Evolutionary conservation across 2,797 vertebrate genomes (phyloP).

Genomic region (Alauda arvensis): DNA sequence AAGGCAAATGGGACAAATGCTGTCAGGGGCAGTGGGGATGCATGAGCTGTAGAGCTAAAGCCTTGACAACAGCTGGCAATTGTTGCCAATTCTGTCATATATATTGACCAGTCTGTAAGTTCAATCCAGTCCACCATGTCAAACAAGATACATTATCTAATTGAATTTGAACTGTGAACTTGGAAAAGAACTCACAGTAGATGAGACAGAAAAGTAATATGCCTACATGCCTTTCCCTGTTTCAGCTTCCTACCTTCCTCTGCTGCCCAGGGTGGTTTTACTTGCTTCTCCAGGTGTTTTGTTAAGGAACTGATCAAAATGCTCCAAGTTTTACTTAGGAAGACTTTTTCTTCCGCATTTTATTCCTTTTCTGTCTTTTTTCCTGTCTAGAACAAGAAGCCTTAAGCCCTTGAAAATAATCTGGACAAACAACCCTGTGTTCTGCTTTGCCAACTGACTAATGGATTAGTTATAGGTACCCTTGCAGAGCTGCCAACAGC

Average conservation of each 20-base stretch:
- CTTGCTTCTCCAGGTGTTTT: not conserved
- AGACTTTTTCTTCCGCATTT: not conserved
- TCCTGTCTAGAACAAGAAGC: not conserved
- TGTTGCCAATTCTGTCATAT: not conserved
- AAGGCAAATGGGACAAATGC: not conserved
- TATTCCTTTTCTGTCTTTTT: not conserved
- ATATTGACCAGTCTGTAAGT: not conserved
- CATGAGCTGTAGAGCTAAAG: not conserved
- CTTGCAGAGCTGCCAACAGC: not conserved
- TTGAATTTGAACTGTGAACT: not conserved
- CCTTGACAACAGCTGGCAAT: not conserved
- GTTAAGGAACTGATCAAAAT: not conserved
- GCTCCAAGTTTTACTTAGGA: not conserved
- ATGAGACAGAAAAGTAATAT: not conserved
- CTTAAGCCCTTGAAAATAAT: not conserved
- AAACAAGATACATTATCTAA: not conserved
- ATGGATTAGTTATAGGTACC: not conserved
- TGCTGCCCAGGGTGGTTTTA: not conserved
- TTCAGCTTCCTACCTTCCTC: not conserved
- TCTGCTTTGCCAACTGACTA: conserved; percentile 11
- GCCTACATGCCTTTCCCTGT: not conserved
- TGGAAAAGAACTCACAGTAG: not conserved
- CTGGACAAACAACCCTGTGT: not conserved
- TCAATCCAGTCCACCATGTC: not conserved
- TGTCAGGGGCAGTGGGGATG: not conserved